Evolutionary conservation across 1,140 invertebrate genomes (phyloP).

Genomic region (Drosophila simulans): DNA sequence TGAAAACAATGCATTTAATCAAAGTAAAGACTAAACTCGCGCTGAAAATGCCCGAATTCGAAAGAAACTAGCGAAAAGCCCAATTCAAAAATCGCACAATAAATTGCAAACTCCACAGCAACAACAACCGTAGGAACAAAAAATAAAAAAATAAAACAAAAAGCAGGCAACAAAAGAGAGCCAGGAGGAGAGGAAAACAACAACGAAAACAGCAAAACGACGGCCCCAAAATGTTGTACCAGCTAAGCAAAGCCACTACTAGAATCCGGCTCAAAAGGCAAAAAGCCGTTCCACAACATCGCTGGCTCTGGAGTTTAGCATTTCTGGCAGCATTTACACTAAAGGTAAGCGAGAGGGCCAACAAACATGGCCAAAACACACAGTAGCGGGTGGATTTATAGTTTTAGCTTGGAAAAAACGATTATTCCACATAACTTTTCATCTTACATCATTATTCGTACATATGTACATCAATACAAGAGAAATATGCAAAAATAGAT

Average conservation of each 20-base stretch:
- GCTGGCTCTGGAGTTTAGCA: conserved; percentile 63
- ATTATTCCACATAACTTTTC: too few relatives aligned
- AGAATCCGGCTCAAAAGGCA: conserved; percentile 78
- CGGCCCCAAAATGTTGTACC: conserved; percentile 75
- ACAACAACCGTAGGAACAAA: conserved; percentile 15
- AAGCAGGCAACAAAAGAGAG: conserved; percentile 9
- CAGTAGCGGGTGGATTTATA: conserved; percentile 1
- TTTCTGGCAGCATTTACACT: conserved; percentile 68
- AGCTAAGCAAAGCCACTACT: conserved; percentile 74
- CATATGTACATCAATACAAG: too few relatives aligned
- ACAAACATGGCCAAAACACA: conserved; percentile 14
- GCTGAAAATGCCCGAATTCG: conserved; percentile 63
- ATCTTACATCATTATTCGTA: too few relatives aligned
- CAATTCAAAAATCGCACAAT: conserved; percentile 28
- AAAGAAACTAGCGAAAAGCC: conserved; percentile 59
- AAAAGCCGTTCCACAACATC: conserved; percentile 60
- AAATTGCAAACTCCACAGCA: background rate
- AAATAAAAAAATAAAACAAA: background rate
- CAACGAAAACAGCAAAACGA: conserved; percentile 39
- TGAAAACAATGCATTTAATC: conserved; percentile 71
- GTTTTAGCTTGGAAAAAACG: too few relatives aligned
- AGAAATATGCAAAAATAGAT: too few relatives aligned
- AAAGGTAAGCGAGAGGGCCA: conserved; percentile 50
- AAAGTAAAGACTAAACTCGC: conserved; percentile 70
- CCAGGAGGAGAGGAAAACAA: conserved; percentile 3